These are phyloP conservation scores for Slavum lentiscoides DNA, from an alignment of 2,888 invertebrate species.

Conservation along the genomic window DNA sequence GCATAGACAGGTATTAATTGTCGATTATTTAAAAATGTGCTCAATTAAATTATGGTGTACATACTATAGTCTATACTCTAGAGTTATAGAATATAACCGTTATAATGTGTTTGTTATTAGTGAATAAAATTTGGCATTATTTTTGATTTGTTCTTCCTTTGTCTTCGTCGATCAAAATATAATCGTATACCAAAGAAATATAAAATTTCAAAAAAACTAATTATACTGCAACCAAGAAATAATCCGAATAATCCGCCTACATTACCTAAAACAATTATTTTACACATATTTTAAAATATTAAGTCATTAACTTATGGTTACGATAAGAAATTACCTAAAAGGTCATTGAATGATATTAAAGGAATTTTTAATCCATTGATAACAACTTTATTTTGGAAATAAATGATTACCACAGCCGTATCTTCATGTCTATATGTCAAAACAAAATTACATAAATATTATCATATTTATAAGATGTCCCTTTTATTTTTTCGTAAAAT, in stretches of 20 bases:
- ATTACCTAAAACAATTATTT: conserved; percentile 54
- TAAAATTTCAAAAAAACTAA: conserved; percentile 56
- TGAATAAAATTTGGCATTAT: conserved; percentile 28
- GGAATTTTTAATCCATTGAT: conserved; percentile 39
- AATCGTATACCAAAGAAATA: conserved; percentile 55
- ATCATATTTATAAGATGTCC: not conserved
- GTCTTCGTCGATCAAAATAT: conserved; percentile 43
- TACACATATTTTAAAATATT: too few species aligned
- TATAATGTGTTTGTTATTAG: not conserved
- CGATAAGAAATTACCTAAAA: conserved; percentile 36
- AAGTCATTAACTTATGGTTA: too few species aligned
- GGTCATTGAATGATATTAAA: conserved; percentile 53
- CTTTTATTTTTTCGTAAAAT: not conserved
- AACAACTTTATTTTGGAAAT: conserved; percentile 39
- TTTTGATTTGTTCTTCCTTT: conserved; percentile 8
- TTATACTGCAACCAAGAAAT: conserved; percentile 56
- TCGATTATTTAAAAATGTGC: too few species aligned
- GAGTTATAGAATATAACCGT: not conserved
- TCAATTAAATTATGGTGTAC: too few species aligned
- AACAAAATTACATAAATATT: not conserved
- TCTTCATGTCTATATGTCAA: not conserved
- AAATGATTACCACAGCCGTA: conserved; percentile 33
- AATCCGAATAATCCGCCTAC: conserved; percentile 56
- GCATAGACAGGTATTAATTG: too few species aligned
- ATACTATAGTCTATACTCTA: too few species aligned